Evolutionary conservation across 2,888 invertebrate species (phyloP).

Genomic region (Nipponacmea schrenckii): DNA sequence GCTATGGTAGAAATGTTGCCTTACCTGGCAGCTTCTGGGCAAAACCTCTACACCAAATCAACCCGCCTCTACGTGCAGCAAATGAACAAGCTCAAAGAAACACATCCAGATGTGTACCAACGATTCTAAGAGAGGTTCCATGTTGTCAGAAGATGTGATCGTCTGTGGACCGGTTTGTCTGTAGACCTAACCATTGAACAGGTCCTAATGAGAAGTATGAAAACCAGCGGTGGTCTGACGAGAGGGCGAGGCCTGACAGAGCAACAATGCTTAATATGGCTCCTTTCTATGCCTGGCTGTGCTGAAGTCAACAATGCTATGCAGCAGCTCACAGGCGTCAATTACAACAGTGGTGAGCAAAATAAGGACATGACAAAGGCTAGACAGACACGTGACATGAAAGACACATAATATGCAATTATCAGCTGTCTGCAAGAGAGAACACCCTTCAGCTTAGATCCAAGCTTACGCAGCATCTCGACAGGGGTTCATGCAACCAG

Average conservation of each 20-base stretch:
- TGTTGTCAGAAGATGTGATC: conserved; percentile 26
- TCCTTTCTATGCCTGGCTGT: conserved; percentile 31
- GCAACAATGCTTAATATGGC: conserved; percentile 25
- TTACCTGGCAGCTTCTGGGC: conserved; percentile 46
- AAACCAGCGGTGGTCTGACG: conserved; percentile 38
- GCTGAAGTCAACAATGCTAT: conserved; percentile 21
- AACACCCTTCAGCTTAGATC: conserved; percentile 35
- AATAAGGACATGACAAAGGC: conserved; percentile 24
- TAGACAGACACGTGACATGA: conserved; percentile 27
- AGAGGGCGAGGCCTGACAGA: conserved; percentile 37
- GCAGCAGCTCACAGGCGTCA: conserved; percentile 14
- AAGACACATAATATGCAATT: conserved; percentile 28
- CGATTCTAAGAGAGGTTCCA: conserved; percentile 23
- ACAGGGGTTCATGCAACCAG: conserved; percentile 36
- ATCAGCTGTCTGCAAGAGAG: conserved; percentile 27
- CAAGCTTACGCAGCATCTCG: conserved; percentile 36
- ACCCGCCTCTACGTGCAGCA: conserved; percentile 29
- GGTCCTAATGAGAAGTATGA: conserved; percentile 41
- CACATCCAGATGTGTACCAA: conserved; percentile 25
- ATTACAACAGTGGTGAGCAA: conserved; percentile 14
- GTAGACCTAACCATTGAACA: conserved; percentile 48
- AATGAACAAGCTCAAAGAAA: conserved; percentile 25
- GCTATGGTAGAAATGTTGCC: conserved; percentile 34
- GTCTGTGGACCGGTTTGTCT: conserved; percentile 45
- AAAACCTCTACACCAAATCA: conserved; percentile 47